A percentile compares a stretch with the other conserved stretches of the same genome.
These are phyloP conservation scores for Nylanderia fulva DNA, from an alignment of 1,140 invertebrate species.

Conservation along the genomic window DNA sequence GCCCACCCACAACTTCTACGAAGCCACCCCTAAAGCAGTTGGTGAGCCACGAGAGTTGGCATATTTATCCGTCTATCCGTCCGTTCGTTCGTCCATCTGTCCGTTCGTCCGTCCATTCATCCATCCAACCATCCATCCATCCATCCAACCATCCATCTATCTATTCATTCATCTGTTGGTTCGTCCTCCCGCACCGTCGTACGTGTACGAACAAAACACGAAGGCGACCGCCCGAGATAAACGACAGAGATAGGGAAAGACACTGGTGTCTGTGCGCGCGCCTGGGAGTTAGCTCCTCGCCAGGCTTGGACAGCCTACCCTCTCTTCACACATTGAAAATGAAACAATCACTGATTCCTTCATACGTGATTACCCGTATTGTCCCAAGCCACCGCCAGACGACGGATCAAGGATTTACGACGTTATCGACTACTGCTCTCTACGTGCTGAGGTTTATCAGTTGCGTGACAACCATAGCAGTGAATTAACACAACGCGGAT, in stretches of 20 bases:
- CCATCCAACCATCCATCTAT: not conserved
- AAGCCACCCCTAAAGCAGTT: constrained; percentile 58
- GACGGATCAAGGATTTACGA: constrained; percentile 68
- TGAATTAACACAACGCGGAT: constrained; percentile 24
- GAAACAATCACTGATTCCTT: constrained; percentile 84
- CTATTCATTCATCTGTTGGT: constrained; percentile 29
- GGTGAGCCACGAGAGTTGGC: constrained; percentile 54
- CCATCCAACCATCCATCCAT: not conserved
- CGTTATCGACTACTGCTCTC: constrained; percentile 53
- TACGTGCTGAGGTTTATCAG: constrained; percentile 12
- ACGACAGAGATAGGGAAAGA: constrained; percentile 30
- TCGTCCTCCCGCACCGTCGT: constrained; percentile 6
- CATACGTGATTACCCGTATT: constrained; percentile 84
- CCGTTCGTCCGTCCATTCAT: not conserved
- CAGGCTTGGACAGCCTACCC: constrained; percentile 50
- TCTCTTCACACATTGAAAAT: constrained; percentile 68
- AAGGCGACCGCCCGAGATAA: constrained; percentile 42
- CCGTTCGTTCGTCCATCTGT: not conserved
- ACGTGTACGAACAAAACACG: constrained; percentile 58
- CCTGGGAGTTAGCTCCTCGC: constrained; percentile 10
- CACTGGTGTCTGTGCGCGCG: constrained; percentile 43
- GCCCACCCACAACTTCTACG: constrained; percentile 65
- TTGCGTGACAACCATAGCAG: not conserved
- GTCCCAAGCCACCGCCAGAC: constrained; percentile 71
- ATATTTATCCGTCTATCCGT: constrained; percentile 54